Base-by-base conservation (phyloP, 2,797 vertebrate genomes). In the Liasis olivaceus region DNA sequence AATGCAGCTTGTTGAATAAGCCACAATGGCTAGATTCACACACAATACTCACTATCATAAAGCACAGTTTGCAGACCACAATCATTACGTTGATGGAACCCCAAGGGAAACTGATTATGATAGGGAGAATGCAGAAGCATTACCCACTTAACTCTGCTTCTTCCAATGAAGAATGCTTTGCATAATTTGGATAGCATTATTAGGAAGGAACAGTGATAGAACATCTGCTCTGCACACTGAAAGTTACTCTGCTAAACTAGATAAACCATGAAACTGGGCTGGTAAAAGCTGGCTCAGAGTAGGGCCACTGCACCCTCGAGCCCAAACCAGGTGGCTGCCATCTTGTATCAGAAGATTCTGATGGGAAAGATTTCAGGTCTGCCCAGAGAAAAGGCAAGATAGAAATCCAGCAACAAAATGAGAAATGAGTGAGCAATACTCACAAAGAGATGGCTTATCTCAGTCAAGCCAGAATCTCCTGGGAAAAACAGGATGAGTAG, bases 321-420 rank as follows among this genome's bases (percentile, higher is more conserved):
- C 88, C 26, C 28, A 64, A 54, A 28, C 0, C 90, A 51, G 91
- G 62, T 93, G 56, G 87, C 0, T 60, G 17, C 3, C n/a, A 72
- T 15, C 2, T 58, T 28, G 69, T 64, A 91, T 47, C 64, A 87
- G 42, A 92, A 42, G 72, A 7, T 88, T 56, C 87, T 42, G 89
- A 91, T 87, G 90, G 89, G 92, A 85, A 47, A 92, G 60, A 91
- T 24, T 87, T 0, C 26, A 60, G 58, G 42, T 64, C 22, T 64
- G 28, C 11, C 72, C 1, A 47, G 8, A 47, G 72, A 22, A 81
- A 42, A 81, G 8, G 36, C 72, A 81, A 81, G 36, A 47, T 47
- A 42, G 42, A 77, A 77, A 47, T 42, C 72, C 72, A 47, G 24
- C 72, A 6, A 54, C 1, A 5, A 54, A 54, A 54, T 8, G 24